Evolutionary conservation across 2,888 invertebrate genomes (phyloP).

Genomic region (Cosmopolites sordidus): DNA sequence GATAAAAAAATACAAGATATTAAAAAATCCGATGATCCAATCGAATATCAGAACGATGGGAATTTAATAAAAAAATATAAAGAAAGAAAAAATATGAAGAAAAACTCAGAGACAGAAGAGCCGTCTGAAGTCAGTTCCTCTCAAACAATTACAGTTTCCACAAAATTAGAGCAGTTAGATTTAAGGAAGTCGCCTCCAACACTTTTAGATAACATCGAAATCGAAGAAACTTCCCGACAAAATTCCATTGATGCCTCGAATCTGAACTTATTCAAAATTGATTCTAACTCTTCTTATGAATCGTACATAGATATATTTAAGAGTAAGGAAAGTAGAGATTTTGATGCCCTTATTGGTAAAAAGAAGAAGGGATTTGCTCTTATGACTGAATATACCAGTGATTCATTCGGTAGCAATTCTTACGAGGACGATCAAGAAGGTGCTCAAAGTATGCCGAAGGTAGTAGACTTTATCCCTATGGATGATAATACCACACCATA

Average conservation of each 20-base stretch:
- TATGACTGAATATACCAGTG: conserved; percentile 6
- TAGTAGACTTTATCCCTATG: conserved; percentile 33
- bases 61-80: too few relatives aligned
- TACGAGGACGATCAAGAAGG: neutral
- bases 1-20: too few relatives aligned
- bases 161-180: conserved; percentile 30
- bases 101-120: neutral
- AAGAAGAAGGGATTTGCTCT: conserved; percentile 17
- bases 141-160: conserved; percentile 22
- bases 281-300: conserved; percentile 26
- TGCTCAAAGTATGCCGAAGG: conserved; percentile 22
- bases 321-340: conserved; percentile 31
- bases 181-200: conserved; percentile 17
- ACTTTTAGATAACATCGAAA: conserved; percentile 18
- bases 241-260: conserved; percentile 24
- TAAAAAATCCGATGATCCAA: too few relatives aligned
- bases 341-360: conserved; percentile 32
- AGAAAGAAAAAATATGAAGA: neutral
- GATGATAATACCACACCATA: conserved; percentile 30
- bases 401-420: neutral
- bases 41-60: too few relatives aligned
- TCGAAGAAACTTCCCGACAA: conserved; percentile 21
- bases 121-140: conserved; percentile 12
- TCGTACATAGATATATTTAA: conserved; percentile 30
- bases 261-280: conserved; percentile 31